Conservation (phyloP, 1,140 invertebrate species). For the Drosophila paulistorum region DNA sequence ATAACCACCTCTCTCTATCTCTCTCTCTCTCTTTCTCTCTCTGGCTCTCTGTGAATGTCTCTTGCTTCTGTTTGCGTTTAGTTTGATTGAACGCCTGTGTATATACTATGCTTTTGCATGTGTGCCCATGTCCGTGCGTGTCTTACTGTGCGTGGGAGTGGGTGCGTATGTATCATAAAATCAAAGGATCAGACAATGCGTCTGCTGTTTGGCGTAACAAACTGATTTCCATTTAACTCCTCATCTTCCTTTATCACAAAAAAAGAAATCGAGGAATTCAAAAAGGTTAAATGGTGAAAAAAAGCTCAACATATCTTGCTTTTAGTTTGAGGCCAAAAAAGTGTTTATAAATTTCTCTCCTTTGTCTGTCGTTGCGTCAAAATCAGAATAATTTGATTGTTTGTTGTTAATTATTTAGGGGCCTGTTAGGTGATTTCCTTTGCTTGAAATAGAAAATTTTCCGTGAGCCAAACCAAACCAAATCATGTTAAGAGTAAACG, state of each 20-base stretch:
- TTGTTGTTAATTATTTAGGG: slow-evolving; percentile 60
- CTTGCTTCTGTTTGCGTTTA: slow-evolving; percentile 58
- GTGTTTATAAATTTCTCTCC: not conserved
- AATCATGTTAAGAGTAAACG: not conserved
- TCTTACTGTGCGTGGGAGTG: slow-evolving; percentile 12
- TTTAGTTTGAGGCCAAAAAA: not conserved
- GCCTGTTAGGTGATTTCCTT: slow-evolving; percentile 66
- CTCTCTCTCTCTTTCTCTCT: not conserved
- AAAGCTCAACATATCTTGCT: not conserved
- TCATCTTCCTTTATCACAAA: not conserved
- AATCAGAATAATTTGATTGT: not conserved
- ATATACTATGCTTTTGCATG: slow-evolving; percentile 18
- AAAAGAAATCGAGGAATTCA: no score
- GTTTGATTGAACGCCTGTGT: slow-evolving; percentile 63
- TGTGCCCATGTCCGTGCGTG: not conserved
- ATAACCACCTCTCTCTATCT: not conserved
- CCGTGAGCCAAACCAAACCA: not conserved
- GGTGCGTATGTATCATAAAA: slow-evolving; percentile 46
- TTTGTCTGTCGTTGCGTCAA: not conserved
- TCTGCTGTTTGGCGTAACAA: slow-evolving; percentile 24
- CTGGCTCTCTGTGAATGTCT: slow-evolving; percentile 1
- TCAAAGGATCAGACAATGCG: slow-evolving; percentile 63
- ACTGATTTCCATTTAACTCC: not conserved
- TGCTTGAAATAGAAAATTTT: slow-evolving; percentile 67
- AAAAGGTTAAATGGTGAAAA: not conserved